phyloP scores from a whole-genome alignment of 1,140 invertebrate species.

The Saccostrea cuccullata region DNA sequence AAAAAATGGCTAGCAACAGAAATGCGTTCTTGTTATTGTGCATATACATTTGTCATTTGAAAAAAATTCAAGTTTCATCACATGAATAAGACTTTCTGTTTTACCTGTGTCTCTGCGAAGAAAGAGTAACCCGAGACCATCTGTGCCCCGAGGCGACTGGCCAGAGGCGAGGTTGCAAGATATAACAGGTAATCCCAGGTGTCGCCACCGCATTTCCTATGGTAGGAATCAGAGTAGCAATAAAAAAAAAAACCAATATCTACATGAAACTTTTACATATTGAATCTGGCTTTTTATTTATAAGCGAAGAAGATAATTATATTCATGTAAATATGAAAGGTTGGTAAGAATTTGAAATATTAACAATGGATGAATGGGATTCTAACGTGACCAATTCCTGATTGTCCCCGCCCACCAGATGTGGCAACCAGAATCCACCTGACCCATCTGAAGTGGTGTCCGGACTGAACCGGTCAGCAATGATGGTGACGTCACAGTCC shows the following conservation, averaged over 20 bases:
- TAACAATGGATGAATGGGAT: not conserved
- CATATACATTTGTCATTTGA: too few species aligned
- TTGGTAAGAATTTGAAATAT: too few species aligned
- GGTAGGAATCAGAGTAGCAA: not conserved
- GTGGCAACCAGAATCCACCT: conserved; percentile 67
- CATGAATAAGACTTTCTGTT: not conserved
- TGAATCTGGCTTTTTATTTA: too few species aligned
- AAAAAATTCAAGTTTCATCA: too few species aligned
- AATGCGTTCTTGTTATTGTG: too few species aligned
- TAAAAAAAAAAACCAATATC: not conserved
- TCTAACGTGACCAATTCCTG: conserved; percentile 45
- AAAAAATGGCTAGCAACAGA: too few species aligned
- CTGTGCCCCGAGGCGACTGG: conserved; percentile 44
- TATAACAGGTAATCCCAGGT: conserved; percentile 54
- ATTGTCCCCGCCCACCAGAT: conserved; percentile 52
- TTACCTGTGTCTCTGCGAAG: conserved; percentile 8
- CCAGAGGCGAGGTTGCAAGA: conserved; percentile 24
- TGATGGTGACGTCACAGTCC: conserved; percentile 59
- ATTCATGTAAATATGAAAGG: too few species aligned
- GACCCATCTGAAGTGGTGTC: conserved; percentile 68
- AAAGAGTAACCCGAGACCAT: conserved; percentile 56
- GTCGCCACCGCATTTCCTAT: conserved; percentile 51
- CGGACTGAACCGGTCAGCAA: conserved; percentile 66
- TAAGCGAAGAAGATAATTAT: too few species aligned
- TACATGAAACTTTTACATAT: too few species aligned